phyloP scores from a whole-genome alignment of 2,888 invertebrate species.

The Heliconius erato region DNA sequence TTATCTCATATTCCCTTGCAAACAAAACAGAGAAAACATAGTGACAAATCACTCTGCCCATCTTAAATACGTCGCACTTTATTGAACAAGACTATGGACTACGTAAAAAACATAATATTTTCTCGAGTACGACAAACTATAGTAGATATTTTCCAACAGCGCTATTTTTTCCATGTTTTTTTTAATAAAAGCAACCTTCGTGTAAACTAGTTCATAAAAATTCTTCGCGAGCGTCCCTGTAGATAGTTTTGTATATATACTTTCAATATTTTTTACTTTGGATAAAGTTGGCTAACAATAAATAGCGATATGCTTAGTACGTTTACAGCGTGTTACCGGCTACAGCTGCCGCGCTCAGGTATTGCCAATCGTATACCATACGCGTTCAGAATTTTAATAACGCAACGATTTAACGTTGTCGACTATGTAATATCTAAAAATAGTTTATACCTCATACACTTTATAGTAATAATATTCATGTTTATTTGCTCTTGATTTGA shows the following conservation, averaged over 20 bases:
- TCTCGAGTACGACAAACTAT: neutral
- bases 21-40: no score
- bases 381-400: slow-evolving; percentile 47
- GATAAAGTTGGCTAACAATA: slow-evolving; percentile 27
- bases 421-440: slow-evolving; percentile 20
- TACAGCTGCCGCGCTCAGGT: slow-evolving; percentile 37
- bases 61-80: neutral
- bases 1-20: no score
- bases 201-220: slow-evolving; percentile 15
- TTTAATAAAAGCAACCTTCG: slow-evolving; percentile 8
- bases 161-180: neutral
- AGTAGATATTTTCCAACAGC: neutral
- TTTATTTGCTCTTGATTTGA: neutral
- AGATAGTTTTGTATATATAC: neutral
- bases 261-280: slow-evolving; percentile 17
- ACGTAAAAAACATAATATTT: neutral
- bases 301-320: slow-evolving; percentile 20
- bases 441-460: neutral
- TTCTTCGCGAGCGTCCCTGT: neutral
- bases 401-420: slow-evolving; percentile 13
- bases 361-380: slow-evolving; percentile 48
- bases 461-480: neutral
- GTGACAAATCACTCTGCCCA: no score
- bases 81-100: neutral
- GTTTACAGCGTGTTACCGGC: slow-evolving; percentile 36